These are phyloP conservation scores for Gymnosoma rotundatum DNA, from an alignment of 2,888 invertebrate species.

Conservation along the genomic window DNA sequence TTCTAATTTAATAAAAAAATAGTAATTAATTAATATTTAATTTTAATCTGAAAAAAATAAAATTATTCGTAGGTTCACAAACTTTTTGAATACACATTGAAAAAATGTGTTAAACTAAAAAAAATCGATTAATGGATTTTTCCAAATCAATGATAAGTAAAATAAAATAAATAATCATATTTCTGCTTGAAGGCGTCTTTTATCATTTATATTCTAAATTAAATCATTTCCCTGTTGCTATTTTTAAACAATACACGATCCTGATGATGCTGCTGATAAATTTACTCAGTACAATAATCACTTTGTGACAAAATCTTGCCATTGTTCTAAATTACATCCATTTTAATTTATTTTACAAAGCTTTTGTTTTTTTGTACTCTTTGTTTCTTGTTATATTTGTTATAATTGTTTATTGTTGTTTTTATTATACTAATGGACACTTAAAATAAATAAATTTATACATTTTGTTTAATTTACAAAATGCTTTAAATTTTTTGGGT, in stretches of 20 bases:
- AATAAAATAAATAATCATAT: background rate
- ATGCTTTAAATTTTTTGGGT: constrained; percentile 14
- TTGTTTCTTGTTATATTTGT: constrained; percentile 27
- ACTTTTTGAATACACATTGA: too few relatives aligned
- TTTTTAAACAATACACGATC: background rate
- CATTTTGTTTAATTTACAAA: constrained; percentile 39
- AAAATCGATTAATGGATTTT: too few relatives aligned
- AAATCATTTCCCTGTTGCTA: background rate
- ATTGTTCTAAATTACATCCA: constrained; percentile 12
- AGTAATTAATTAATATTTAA: too few relatives aligned
- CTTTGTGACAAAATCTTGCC: constrained; percentile 9
- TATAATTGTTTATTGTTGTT: constrained; percentile 23
- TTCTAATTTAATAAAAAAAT: too few relatives aligned
- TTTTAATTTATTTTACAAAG: constrained; percentile 10
- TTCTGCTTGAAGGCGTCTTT: background rate
- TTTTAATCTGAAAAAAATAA: too few relatives aligned
- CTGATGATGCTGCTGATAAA: background rate
- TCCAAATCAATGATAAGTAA: too few relatives aligned
- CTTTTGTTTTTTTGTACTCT: constrained; percentile 17
- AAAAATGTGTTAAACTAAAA: too few relatives aligned
- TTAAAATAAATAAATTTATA: constrained; percentile 34
- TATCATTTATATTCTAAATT: background rate
- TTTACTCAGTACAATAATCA: constrained; percentile 5
- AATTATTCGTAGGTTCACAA: too few relatives aligned
- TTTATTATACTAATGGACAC: constrained; percentile 36